A percentile compares a stretch with the other conserved stretches of the same genome.
Evolutionary conservation across 1,140 invertebrate genomes (phyloP).

Genomic region (Hylaeus anthracinus): DNA sequence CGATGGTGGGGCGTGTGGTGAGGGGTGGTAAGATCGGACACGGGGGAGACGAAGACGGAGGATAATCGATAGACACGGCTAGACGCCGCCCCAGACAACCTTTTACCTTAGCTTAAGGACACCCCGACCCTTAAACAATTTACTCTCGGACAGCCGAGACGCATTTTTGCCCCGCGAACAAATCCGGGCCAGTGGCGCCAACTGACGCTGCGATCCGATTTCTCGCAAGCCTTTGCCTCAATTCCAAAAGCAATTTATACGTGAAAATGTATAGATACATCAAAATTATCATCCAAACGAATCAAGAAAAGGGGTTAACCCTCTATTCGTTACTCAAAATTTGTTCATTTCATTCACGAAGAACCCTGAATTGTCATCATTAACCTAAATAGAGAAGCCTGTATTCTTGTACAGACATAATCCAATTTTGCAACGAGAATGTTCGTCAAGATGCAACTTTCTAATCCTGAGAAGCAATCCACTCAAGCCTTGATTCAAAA

Average conservation of each 20-base stretch:
- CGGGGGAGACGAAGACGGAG: conserved; percentile 70
- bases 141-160: conserved; percentile 59
- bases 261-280: no score
- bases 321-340: no score
- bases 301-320: no score
- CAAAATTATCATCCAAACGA: no score
- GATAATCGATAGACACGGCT: conserved; percentile 81
- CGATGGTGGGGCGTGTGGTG: conserved; percentile 33
- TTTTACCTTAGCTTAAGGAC: conserved; percentile 78
- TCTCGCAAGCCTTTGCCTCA: not conserved
- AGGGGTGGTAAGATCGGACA: conserved; percentile 62
- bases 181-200: conserved; percentile 12
- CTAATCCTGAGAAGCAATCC: conserved; percentile 16
- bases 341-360: no score
- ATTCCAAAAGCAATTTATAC: no score
- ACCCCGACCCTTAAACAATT: conserved; percentile 76
- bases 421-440: not conserved
- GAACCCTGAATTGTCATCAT: no score
- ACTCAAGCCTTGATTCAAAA: conserved; percentile 29
- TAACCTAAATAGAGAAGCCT: no score
- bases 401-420: no score
- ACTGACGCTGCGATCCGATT: not conserved
- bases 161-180: conserved; percentile 38
- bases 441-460: conserved; percentile 6
- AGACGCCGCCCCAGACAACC: conserved; percentile 81